phyloP scores from a whole-genome alignment of 2,797 vertebrate genomes.

The Pseudochaenichthys georgianus region DNA sequence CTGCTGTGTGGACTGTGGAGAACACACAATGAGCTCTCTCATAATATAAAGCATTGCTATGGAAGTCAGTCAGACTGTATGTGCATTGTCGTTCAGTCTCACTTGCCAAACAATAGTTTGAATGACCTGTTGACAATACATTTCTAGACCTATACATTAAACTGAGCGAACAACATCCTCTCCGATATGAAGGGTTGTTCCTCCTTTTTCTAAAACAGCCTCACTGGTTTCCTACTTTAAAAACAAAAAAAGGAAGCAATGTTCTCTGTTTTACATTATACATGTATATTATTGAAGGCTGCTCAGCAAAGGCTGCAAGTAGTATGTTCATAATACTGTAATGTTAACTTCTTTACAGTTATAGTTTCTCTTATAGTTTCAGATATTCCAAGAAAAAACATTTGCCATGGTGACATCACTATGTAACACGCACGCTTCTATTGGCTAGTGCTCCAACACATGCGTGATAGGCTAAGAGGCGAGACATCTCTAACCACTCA shows the following conservation, averaged over 20 bases:
- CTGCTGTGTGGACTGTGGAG: slow-evolving; percentile 17
- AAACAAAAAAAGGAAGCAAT: not conserved
- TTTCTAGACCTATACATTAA: not conserved
- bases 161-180: not conserved
- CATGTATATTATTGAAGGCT: not conserved
- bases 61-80: slow-evolving; percentile 38
- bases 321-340: not conserved
- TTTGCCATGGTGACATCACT: no score
- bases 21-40: slow-evolving; percentile 47
- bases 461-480: no score
- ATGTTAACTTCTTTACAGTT: no score
- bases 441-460: no score
- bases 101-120: slow-evolving; percentile 27
- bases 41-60: slow-evolving; percentile 31
- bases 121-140: slow-evolving; percentile 23
- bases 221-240: not conserved
- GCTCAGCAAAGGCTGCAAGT: not conserved
- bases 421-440: no score
- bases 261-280: not conserved
- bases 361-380: no score
- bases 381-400: no score
- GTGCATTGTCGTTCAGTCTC: slow-evolving; percentile 33
- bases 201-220: not conserved
- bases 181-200: not conserved
- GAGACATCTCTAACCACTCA: no score